Evolutionary conservation across 2,888 invertebrate species (phyloP).

Genomic region (Drosophila paranaensis): DNA sequence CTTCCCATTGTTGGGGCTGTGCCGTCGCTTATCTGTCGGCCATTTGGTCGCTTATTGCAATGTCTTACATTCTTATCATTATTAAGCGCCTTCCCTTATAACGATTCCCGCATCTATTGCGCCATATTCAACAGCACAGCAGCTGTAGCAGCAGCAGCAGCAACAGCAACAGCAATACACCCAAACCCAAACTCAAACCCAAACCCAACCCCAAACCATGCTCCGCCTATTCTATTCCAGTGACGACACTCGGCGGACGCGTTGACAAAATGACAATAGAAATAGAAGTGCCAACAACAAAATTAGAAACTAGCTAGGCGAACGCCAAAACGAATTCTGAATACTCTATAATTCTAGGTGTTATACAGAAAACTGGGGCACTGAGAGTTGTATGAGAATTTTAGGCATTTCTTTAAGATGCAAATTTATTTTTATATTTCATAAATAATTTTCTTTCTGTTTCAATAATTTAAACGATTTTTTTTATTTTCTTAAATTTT

Average conservation of each 20-base stretch:
- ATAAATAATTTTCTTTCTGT: background rate
- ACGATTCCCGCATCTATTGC: constrained; percentile 17
- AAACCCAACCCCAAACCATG: background rate
- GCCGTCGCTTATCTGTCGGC: constrained; percentile 61
- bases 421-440: background rate
- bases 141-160: background rate
- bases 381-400: background rate
- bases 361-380: background rate
- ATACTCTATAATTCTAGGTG: constrained; percentile 3
- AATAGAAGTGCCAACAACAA: constrained; percentile 33
- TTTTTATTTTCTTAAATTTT: background rate
- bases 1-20: constrained; percentile 49
- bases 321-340: background rate
- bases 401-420: background rate
- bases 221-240: constrained; percentile 27
- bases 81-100: constrained; percentile 47
- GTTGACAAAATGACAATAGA: constrained; percentile 76
- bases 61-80: constrained; percentile 79
- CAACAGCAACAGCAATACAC: background rate
- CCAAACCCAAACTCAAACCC: background rate
- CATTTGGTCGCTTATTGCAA: constrained; percentile 73
- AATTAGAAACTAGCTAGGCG: constrained; percentile 3
- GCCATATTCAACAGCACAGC: constrained; percentile 14
- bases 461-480: too few relatives aligned
- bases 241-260: constrained; percentile 74